Evolutionary conservation across 2,888 invertebrate species (phyloP).

Genomic region (Platerodrilus igneus): DNA sequence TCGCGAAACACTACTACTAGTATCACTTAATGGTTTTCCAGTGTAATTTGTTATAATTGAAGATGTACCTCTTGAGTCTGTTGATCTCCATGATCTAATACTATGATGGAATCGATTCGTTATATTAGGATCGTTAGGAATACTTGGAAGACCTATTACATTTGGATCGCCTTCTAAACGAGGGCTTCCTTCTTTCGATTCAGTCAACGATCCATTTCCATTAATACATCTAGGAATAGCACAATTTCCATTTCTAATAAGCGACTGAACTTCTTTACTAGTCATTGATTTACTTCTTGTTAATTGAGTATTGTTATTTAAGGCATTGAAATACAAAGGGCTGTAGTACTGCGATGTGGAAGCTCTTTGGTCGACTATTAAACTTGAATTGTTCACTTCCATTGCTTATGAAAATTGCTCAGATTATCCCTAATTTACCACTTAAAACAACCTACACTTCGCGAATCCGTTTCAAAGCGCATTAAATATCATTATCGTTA

Average conservation of each 20-base stretch:
- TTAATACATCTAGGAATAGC: too few species aligned
- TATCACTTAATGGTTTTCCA: conserved; percentile 47
- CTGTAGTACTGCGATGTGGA: conserved; percentile 18
- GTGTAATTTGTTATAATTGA: neutral
- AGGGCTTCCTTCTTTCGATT: conserved; percentile 7
- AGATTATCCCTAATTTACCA: conserved; percentile 28
- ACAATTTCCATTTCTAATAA: too few species aligned
- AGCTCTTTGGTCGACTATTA: conserved; percentile 25
- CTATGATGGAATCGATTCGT: conserved; percentile 13
- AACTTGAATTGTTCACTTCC: conserved; percentile 27
- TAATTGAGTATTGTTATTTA: conserved; percentile 11
- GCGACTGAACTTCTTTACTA: conserved; percentile 16
- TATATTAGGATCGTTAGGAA: conserved; percentile 15
- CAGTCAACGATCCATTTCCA: too few species aligned
- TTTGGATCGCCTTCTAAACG: conserved; percentile 16
- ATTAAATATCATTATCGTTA: conserved; percentile 9
- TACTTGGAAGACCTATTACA: conserved; percentile 13
- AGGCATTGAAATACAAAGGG: conserved; percentile 26
- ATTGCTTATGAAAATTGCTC: conserved; percentile 27
- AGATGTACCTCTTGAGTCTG: conserved; percentile 7
- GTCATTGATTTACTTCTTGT: conserved; percentile 12
- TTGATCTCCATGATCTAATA: conserved; percentile 15
- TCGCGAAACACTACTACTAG: conserved; percentile 51
- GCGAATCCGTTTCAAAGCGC: conserved; percentile 17
- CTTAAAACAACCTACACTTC: conserved; percentile 28